These are phyloP conservation scores for Nasonovia ribisnigri DNA, from an alignment of 2,888 invertebrate species.

Conservation along the genomic window DNA sequence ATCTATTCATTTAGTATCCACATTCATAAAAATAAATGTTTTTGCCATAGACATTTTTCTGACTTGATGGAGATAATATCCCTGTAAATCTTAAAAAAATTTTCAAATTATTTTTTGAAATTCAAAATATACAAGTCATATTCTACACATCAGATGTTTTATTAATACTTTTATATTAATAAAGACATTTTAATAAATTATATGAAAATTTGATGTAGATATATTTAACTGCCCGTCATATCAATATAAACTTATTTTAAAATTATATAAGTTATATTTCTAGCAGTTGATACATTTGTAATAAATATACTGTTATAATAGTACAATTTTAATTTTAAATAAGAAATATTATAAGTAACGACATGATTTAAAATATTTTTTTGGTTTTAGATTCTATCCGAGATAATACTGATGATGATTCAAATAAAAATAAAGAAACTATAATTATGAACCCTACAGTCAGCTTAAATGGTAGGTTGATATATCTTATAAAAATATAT, in stretches of 20 bases:
- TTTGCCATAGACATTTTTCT: too few species aligned
- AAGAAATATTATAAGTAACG: background rate
- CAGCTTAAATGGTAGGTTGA: conserved; percentile 14
- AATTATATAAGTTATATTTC: background rate
- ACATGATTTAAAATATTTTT: background rate
- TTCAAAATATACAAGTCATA: too few species aligned
- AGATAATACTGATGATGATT: background rate
- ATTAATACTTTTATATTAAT: too few species aligned
- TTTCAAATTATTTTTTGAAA: too few species aligned
- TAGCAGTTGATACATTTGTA: background rate
- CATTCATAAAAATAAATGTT: too few species aligned
- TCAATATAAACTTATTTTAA: background rate
- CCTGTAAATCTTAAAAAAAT: too few species aligned
- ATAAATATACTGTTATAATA: background rate
- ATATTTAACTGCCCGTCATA: too few species aligned
- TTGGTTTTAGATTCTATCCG: background rate
- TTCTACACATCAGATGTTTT: too few species aligned
- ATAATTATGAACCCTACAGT: background rate
- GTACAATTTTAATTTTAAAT: background rate
- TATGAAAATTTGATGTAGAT: too few species aligned
- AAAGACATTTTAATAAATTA: too few species aligned
- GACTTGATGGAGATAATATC: too few species aligned
- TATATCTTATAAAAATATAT: background rate
- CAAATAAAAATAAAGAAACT: background rate
- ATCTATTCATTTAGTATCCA: too few species aligned